A percentile compares a stretch with the other conserved stretches of the same genome.
These are phyloP conservation scores for Callorhinus ursinus DNA, from an alignment of 2,113 vertebrate genomes.

Conservation along the genomic window DNA sequence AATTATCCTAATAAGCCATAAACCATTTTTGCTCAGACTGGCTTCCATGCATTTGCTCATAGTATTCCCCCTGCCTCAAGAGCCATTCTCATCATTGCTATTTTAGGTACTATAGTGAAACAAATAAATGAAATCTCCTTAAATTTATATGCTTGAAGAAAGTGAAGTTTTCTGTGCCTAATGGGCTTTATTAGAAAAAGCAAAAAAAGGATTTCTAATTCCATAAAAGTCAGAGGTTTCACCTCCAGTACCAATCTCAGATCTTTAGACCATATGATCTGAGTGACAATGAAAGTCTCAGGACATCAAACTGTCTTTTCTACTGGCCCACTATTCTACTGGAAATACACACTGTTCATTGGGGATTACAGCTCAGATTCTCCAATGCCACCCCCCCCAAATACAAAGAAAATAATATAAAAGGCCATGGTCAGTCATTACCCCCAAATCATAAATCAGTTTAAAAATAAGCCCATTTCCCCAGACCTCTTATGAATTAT, in stretches of 20 bases:
- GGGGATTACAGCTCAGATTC: neutral
- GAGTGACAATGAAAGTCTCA: neutral
- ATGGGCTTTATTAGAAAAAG: neutral
- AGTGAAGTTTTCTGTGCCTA: neutral
- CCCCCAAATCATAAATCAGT: neutral
- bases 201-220: constrained; percentile 2
- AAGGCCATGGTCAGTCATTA: neutral
- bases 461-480: neutral
- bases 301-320: neutral
- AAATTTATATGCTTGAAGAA: neutral
- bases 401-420: constrained; percentile 40
- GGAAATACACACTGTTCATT: neutral
- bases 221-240: neutral
- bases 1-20: constrained; percentile 28
- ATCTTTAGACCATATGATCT: neutral
- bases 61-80: neutral
- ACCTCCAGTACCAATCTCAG: neutral
- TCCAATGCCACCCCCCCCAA: neutral
- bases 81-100: neutral
- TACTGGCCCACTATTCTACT: neutral
- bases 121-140: neutral
- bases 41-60: neutral
- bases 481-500: neutral
- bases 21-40: neutral
- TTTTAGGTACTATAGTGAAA: neutral